Evolutionary conservation across 2,888 invertebrate genomes (phyloP).

Genomic region (Meteorus cinctellus): DNA sequence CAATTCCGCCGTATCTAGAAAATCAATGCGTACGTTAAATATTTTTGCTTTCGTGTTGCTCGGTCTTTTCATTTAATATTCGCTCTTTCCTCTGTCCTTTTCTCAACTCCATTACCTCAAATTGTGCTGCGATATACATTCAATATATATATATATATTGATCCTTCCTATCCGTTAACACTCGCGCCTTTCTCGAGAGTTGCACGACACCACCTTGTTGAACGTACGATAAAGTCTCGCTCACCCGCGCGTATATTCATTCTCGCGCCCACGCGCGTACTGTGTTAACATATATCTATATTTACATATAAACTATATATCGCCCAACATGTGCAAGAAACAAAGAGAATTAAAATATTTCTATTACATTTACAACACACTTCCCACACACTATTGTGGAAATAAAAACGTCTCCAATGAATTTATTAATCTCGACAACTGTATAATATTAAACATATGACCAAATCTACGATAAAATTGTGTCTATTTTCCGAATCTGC

Average conservation of each 20-base stretch:
- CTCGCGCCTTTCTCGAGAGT: slow-evolving; percentile 27
- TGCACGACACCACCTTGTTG: slow-evolving; percentile 44
- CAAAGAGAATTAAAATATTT: neutral
- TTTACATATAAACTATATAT: neutral
- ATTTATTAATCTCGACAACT: neutral
- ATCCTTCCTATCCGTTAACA: slow-evolving; percentile 28
- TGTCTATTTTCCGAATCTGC: too few relatives aligned
- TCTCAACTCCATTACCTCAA: slow-evolving; percentile 33
- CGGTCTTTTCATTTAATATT: neutral
- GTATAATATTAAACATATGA: neutral
- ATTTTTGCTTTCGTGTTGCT: neutral
- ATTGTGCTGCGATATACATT: neutral
- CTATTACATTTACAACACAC: neutral
- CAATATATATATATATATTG: slow-evolving; percentile 37
- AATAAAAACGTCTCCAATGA: neutral
- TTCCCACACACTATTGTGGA: neutral
- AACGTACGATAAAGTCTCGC: slow-evolving; percentile 48
- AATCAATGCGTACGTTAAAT: too few relatives aligned
- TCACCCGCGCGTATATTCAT: slow-evolving; percentile 31
- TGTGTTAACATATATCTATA: neutral
- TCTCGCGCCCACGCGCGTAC: slow-evolving; percentile 43
- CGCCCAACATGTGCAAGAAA: slow-evolving; percentile 6
- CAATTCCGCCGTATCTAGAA: too few relatives aligned
- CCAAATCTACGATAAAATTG: neutral
- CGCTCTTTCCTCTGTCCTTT: neutral